Percentiles rank a stretch among this genome's conserved stretches.
Conservation (phyloP, 2,113 vertebrate genomes). For the Hystrix cristata region DNA sequence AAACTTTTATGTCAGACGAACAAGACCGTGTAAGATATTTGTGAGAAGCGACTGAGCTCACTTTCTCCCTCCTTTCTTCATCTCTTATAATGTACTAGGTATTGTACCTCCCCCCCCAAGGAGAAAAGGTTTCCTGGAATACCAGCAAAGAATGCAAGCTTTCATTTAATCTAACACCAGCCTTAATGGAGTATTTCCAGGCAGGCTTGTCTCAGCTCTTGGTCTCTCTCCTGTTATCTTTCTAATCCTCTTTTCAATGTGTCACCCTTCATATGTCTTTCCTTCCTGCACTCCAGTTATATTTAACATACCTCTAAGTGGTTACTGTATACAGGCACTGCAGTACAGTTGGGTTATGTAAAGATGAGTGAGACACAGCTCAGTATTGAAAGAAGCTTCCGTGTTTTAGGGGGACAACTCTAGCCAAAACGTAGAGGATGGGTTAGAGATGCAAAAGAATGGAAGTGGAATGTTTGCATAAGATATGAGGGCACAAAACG, state of each 20-base stretch:
- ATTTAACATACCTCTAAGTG: conserved; percentile 8
- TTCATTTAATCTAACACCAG: conserved; percentile 47
- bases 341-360: neutral
- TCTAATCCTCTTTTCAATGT: conserved; percentile 71
- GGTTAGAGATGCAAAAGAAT: neutral
- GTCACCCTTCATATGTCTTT: conserved; percentile 68
- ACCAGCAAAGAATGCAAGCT: conserved; percentile 28
- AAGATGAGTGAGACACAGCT: neutral
- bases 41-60: neutral
- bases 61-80: neutral
- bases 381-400: neutral
- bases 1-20: neutral
- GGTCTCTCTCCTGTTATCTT: conserved; percentile 67
- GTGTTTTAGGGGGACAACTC: neutral
- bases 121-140: neutral
- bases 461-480: neutral
- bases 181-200: conserved; percentile 69
- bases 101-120: neutral
- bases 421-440: neutral
- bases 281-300: conserved; percentile 37
- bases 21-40: neutral
- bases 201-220: conserved; percentile 44
- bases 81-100: conserved; percentile 19
- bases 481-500: conserved; percentile 16
- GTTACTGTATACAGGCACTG: neutral